A percentile compares a stretch with the other conserved stretches of the same genome.
These are phyloP conservation scores for Cerastoderma edule DNA, from an alignment of 2,888 invertebrate genomes.

Conservation along the genomic window DNA sequence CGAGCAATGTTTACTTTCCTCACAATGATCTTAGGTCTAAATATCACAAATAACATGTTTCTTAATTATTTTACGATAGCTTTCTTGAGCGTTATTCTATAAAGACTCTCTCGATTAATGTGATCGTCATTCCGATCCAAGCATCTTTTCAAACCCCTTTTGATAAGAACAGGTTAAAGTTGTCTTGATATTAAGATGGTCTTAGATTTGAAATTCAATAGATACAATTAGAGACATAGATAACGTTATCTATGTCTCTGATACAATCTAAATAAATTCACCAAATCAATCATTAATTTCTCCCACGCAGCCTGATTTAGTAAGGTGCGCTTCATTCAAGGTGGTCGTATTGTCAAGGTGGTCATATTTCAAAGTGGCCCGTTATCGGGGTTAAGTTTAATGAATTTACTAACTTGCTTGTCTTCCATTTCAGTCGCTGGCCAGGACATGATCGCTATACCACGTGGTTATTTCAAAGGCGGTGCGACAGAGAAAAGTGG, in stretches of 20 bases:
- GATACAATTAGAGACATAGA: neutral
- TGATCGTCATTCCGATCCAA: too few species aligned
- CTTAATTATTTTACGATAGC: too few species aligned
- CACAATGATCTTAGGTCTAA: too few species aligned
- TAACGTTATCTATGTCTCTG: neutral
- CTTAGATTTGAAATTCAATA: neutral
- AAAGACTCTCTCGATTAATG: too few species aligned
- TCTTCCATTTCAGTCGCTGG: conserved; percentile 25
- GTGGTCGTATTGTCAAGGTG: neutral
- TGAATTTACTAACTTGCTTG: too few species aligned
- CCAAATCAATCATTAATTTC: neutral
- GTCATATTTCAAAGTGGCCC: neutral
- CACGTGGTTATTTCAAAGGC: conserved; percentile 29
- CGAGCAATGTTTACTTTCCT: too few species aligned
- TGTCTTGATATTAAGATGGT: neutral
- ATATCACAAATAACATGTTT: too few species aligned
- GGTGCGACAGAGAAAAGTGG: conserved; percentile 1
- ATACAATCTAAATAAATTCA: neutral
- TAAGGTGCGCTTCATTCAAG: neutral
- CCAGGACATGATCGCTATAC: conserved; percentile 21
- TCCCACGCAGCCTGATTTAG: neutral
- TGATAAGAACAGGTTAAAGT: neutral
- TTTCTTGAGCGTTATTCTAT: too few species aligned
- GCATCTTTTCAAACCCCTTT: too few species aligned
- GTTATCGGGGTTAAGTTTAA: too few species aligned